A percentile compares a stretch with the other conserved stretches of the same genome.
Conservation (phyloP, 2,888 invertebrate genomes). For the Pseudococcus viburni region DNA sequence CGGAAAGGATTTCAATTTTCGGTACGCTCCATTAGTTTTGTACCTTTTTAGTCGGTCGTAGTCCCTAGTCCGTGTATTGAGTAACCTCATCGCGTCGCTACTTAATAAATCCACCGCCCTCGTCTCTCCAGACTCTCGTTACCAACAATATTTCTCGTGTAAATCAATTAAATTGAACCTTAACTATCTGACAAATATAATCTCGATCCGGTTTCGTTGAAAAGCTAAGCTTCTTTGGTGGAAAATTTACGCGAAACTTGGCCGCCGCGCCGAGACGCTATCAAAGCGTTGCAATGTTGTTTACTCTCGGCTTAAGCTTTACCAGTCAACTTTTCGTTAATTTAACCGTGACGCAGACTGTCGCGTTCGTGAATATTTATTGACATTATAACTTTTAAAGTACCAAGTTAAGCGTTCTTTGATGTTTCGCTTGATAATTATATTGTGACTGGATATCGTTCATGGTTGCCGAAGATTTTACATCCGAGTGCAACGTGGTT, state of each 20-base stretch:
- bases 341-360: slow-evolving; percentile 38
- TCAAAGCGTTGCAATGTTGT: slow-evolving; percentile 49
- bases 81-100: not conserved
- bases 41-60: slow-evolving; percentile 12
- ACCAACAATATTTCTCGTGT: slow-evolving; percentile 42
- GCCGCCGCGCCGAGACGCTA: slow-evolving; percentile 16
- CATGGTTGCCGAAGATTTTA: not conserved
- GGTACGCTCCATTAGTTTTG: slow-evolving; percentile 60
- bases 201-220: slow-evolving; percentile 56
- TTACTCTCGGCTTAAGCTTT: slow-evolving; percentile 42
- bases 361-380: slow-evolving; percentile 45
- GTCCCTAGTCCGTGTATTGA: not conserved
- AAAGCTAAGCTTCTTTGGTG: slow-evolving; percentile 53
- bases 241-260: slow-evolving; percentile 46
- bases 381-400: slow-evolving; percentile 41
- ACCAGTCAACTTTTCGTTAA: slow-evolving; percentile 15
- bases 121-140: not conserved
- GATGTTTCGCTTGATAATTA: slow-evolving; percentile 43
- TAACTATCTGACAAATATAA: slow-evolving; percentile 47
- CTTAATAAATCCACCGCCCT: not conserved
- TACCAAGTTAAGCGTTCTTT: slow-evolving; percentile 44
- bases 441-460: slow-evolving; percentile 33
- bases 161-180: slow-evolving; percentile 53
- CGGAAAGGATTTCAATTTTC: slow-evolving; percentile 62
- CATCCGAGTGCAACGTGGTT: not conserved